phyloP scores from a whole-genome alignment of 2,888 invertebrate genomes.

The Meta bourneti region DNA sequence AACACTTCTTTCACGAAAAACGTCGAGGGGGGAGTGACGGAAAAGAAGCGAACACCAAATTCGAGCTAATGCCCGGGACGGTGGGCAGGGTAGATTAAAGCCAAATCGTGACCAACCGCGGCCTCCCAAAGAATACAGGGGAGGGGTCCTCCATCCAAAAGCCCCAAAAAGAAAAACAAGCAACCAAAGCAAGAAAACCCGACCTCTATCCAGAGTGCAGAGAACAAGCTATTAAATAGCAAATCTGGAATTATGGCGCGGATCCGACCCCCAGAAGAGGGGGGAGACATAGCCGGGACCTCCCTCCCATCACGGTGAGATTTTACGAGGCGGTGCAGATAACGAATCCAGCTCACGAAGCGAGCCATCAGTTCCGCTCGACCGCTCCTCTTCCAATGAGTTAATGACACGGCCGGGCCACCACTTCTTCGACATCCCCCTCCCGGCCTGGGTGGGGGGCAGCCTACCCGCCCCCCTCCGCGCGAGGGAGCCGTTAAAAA shows the following conservation, averaged over 20 bases:
- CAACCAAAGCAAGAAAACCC: not conserved
- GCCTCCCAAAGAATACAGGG: slow-evolving; percentile 45
- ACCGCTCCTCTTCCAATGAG: slow-evolving; percentile 50
- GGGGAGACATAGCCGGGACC: not conserved
- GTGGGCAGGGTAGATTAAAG: slow-evolving; percentile 48
- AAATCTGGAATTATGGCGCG: slow-evolving; percentile 74
- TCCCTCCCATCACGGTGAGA: slow-evolving; percentile 44
- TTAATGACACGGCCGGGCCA: slow-evolving; percentile 65
- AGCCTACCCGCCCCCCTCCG: slow-evolving; percentile 34
- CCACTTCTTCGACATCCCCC: slow-evolving; percentile 23
- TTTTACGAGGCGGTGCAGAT: slow-evolving; percentile 73
- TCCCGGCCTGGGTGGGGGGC: not conserved
- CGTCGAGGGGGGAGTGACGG: not conserved
- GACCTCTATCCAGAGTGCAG: slow-evolving; percentile 39
- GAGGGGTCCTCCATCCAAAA: not conserved
- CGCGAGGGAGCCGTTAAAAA: slow-evolving; percentile 70
- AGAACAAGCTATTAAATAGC: slow-evolving; percentile 76
- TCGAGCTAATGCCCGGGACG: slow-evolving; percentile 48
- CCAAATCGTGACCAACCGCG: slow-evolving; percentile 72
- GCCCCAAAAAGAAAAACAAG: not conserved
- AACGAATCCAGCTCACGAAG: slow-evolving; percentile 75
- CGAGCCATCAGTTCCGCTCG: slow-evolving; percentile 74
- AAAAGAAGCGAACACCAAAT: slow-evolving; percentile 2
- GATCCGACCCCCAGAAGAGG: slow-evolving; percentile 36
- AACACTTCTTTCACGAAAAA: slow-evolving; percentile 18